Percentiles rank a stretch among this genome's conserved stretches.
These are phyloP conservation scores for Fregata magnificens DNA, from an alignment of 2,113 vertebrate genomes.

Conservation along the genomic window DNA sequence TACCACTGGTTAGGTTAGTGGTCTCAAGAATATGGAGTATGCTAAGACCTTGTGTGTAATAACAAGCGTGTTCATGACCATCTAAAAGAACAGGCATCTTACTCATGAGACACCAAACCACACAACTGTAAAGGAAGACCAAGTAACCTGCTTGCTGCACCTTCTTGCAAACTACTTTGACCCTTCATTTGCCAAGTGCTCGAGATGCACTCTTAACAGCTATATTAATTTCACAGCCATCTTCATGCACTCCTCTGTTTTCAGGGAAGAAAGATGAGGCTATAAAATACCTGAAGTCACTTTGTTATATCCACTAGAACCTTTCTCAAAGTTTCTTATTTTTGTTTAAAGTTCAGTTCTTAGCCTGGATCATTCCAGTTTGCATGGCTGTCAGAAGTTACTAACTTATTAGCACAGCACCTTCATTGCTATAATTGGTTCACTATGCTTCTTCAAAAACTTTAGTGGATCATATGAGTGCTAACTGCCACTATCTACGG, in stretches of 20 bases:
- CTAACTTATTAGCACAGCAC: background rate
- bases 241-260: background rate
- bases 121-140: background rate
- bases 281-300: background rate
- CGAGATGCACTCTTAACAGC: background rate
- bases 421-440: background rate
- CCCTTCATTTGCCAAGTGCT: too few species aligned
- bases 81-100: background rate
- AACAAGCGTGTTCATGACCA: background rate
- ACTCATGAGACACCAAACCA: background rate
- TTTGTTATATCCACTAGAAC: background rate
- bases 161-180: background rate
- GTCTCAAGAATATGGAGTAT: background rate
- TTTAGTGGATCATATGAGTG: background rate
- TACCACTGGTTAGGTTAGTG: background rate
- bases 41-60: background rate
- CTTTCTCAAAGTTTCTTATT: background rate
- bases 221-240: background rate
- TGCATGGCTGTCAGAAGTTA: background rate
- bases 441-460: background rate
- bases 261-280: background rate
- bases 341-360: background rate
- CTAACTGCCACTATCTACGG: background rate
- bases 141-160: background rate
- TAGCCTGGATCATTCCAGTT: background rate